Evolutionary conservation across 2,888 invertebrate genomes (phyloP), one percentile per base, ranked within the genome.

Genomic region (Panzeria rudis): DNA sequence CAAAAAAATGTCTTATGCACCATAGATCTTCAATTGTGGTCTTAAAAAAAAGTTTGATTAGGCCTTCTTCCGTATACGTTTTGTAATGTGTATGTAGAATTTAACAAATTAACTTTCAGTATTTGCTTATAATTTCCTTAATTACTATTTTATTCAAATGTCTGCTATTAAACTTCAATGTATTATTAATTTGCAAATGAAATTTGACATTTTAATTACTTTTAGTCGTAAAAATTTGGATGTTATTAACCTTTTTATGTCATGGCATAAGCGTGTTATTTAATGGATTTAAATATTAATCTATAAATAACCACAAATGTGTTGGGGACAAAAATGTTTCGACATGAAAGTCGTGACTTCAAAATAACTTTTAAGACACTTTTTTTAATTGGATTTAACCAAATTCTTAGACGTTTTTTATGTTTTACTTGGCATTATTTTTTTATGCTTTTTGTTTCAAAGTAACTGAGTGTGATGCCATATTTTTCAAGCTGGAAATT

Each of bases 231-330:
- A 25, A 41, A 23, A 41, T 38, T 69, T 56, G n/a, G 15, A 54
- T 54, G 41, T 25, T 23, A 71, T 71, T 71, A 41, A 71, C 69
- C 69, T 54, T 38, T 71, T 71, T 41, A 56, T 54, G 54, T 54
- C 54, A 69, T 23, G 69, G 13, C 25, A 25, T n/a, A 50, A 69
- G 38, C 38, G 41, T 54, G 54, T 17, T 44, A 71, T 56, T 56
- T 25, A 35, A 71, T 56, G 7, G 29, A 38, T 25, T 38, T 41
- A 41, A 62, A 41, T 7, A 62, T n/a, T 3, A 3, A 20, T 32
- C 35, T 38, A 25, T 13, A 13, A 59, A 4, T 15, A n/a, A 17
- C 56, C 15, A 8, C 5, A 38, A 61, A 61, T 38, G 35, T 38
- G 20, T 61, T 20, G 1, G 17, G 15, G 29, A 41, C n/a, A 41